Evolutionary conservation across 2,113 vertebrate genomes (phyloP).

Genomic region (Heliornis fulica): DNA sequence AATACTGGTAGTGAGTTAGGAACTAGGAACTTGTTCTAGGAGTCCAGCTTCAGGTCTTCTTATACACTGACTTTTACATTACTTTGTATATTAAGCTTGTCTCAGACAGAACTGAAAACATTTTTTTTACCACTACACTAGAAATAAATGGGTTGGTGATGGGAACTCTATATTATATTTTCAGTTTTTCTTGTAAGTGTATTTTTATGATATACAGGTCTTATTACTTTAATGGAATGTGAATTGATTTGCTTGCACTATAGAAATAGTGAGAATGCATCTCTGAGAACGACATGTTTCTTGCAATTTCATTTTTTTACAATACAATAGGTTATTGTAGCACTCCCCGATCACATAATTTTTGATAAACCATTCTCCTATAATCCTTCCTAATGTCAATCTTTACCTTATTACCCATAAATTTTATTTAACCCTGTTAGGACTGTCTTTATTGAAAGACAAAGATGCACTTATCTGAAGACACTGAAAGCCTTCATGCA

Average conservation of each 20-base stretch:
- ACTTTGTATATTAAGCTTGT: not conserved
- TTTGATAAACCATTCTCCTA: constrained; percentile 49
- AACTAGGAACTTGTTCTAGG: not conserved
- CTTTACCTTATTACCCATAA: constrained; percentile 53
- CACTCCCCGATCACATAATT: constrained; percentile 1
- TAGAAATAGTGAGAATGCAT: not conserved
- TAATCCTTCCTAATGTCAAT: constrained; percentile 28
- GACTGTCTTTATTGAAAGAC: constrained; percentile 53
- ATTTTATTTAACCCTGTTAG: constrained; percentile 68
- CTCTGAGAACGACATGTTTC: constrained; percentile 17
- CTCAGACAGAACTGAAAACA: not conserved
- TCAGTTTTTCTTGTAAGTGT: constrained; percentile 9
- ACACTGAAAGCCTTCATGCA: not conserved
- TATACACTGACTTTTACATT: not conserved
- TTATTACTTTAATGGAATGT: constrained; percentile 58
- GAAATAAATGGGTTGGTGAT: not conserved
- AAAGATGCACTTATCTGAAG: constrained; percentile 37
- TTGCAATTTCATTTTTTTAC: constrained; percentile 56
- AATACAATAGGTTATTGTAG: constrained; percentile 25
- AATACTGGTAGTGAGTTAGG: not conserved
- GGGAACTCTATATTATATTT: not conserved
- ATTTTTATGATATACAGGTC: not conserved
- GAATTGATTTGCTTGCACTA: constrained; percentile 47
- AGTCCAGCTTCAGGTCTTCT: not conserved
- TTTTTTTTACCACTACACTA: not conserved